phyloP scores from a whole-genome alignment of 2,113 vertebrate species.

The Picathartes gymnocephalus region DNA sequence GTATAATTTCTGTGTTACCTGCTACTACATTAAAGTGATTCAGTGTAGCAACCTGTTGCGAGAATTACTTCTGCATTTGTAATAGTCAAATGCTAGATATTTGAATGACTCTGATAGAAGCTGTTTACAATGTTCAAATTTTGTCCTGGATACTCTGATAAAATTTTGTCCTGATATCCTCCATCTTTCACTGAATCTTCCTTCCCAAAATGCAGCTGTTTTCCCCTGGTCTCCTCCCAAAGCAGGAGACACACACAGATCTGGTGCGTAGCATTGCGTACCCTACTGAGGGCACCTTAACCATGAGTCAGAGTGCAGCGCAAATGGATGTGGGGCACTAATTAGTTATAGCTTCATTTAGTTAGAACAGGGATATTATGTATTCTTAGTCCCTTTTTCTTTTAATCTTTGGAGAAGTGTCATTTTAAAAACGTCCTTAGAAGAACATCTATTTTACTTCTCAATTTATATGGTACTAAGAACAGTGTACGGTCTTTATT shows the following conservation, averaged over 20 bases:
- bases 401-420: neutral
- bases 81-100: neutral
- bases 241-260: neutral
- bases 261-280: rapidly evolving
- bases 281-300: neutral
- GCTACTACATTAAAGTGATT: neutral
- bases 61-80: neutral
- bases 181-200: neutral
- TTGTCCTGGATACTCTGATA: neutral
- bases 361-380: neutral
- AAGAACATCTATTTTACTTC: neutral
- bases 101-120: neutral
- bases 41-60: rapidly evolving
- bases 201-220: neutral
- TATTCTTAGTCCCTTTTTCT: neutral
- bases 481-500: neutral
- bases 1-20: neutral
- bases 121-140: neutral
- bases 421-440: neutral
- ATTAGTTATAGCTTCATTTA: neutral
- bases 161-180: neutral
- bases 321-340: neutral
- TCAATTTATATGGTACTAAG: neutral
- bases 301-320: neutral
- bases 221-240: neutral